A percentile compares a stretch with the other conserved stretches of the same genome.
Conservation (phyloP, 2,888 invertebrate species). For the Caenorhabditis afra region DNA sequence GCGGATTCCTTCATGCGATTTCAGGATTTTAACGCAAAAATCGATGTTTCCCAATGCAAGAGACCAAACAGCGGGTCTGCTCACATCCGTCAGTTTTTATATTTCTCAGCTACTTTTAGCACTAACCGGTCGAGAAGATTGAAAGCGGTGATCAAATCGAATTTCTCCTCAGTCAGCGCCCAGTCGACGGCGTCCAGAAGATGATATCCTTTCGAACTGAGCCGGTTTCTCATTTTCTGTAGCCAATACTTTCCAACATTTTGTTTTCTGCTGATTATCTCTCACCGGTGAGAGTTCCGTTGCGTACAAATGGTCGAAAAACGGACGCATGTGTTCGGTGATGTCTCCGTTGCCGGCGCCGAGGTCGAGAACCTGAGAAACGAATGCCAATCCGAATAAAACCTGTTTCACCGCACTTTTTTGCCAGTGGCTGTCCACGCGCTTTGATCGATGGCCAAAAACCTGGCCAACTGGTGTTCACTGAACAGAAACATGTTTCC, state of each 20-base stretch:
- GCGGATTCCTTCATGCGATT: no score
- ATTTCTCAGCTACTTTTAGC: no score
- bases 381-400: conserved; percentile 63
- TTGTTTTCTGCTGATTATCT: background rate
- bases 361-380: conserved; percentile 85
- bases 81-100: no score
- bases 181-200: conserved; percentile 82
- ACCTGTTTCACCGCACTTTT: conserved; percentile 30
- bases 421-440: conserved; percentile 58
- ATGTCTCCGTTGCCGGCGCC: conserved; percentile 97
- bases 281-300: conserved; percentile 89
- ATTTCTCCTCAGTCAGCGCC: conserved; percentile 62
- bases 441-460: conserved; percentile 82
- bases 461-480: conserved; percentile 86
- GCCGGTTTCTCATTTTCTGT: conserved; percentile 88
- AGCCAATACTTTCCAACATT: conserved; percentile 7
- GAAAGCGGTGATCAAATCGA: conserved; percentile 89
- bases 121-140: conserved; percentile 90
- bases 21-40: no score
- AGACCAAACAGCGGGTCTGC: no score
- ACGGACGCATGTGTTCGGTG: conserved; percentile 87
- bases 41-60: no score
- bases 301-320: conserved; percentile 87
- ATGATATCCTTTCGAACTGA: conserved; percentile 88
- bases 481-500: conserved; percentile 98